phyloP scores from a whole-genome alignment of 2,888 invertebrate genomes.

The Ypsolopha sequella region DNA sequence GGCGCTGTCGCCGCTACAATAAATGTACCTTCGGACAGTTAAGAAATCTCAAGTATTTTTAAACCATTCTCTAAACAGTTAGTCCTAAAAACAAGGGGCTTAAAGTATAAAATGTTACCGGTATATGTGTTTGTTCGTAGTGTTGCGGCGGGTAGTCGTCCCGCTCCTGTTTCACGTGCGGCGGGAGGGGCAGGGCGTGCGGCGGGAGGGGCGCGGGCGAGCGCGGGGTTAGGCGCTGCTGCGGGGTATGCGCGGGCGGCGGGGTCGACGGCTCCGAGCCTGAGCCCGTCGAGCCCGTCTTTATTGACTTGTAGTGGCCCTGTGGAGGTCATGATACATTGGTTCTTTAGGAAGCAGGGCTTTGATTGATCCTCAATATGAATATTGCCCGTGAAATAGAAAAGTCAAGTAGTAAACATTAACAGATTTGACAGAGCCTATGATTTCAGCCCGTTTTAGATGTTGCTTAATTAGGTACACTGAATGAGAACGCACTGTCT shows the following conservation, averaged over 20 bases:
- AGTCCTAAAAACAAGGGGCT: background rate
- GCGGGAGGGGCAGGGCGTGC: slow-evolving; percentile 25
- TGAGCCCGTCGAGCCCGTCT: slow-evolving; percentile 53
- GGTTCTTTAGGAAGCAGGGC: too few relatives aligned
- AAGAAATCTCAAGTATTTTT: too few relatives aligned
- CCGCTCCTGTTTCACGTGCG: slow-evolving; percentile 75
- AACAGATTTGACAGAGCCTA: too few relatives aligned
- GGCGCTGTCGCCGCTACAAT: too few relatives aligned
- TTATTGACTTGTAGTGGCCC: slow-evolving; percentile 44
- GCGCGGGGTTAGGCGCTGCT: slow-evolving; percentile 31
- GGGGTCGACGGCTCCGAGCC: slow-evolving; percentile 65
- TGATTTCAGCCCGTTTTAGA: too few relatives aligned
- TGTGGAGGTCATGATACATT: slow-evolving; percentile 12
- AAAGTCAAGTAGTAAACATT: too few relatives aligned
- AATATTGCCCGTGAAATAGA: too few relatives aligned
- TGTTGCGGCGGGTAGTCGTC: slow-evolving; percentile 56
- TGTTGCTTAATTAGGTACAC: too few relatives aligned
- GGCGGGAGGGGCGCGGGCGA: slow-evolving; percentile 66
- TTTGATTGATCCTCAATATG: too few relatives aligned
- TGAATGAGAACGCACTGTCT: too few relatives aligned
- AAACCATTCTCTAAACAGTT: too few relatives aligned
- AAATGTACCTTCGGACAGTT: too few relatives aligned
- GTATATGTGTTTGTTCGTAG: slow-evolving; percentile 54
- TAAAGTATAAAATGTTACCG: slow-evolving; percentile 28
- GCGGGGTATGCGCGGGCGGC: slow-evolving; percentile 56